These are phyloP conservation scores for Zoroaster sp. DNA, from an alignment of 53 echinoderm and acorn worm genomes.

Conservation along the genomic window DNA sequence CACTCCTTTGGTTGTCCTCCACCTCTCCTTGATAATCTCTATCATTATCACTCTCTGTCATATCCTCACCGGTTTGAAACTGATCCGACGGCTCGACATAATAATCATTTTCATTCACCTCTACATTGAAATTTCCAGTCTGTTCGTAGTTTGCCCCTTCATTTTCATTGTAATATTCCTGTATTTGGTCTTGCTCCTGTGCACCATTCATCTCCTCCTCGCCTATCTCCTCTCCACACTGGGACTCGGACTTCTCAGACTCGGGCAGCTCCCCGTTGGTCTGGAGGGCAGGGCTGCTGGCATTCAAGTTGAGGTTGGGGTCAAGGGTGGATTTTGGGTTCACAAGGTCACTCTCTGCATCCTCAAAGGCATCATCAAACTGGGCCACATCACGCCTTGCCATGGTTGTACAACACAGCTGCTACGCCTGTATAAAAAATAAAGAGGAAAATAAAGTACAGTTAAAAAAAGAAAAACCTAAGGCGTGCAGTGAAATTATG, in stretches of 20 bases:
- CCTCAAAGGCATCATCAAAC: conserved; percentile 99
- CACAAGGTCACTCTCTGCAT: conserved; percentile 91
- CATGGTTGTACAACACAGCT: conserved; percentile 66
- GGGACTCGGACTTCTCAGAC: conserved; percentile 74
- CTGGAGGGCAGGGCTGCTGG: conserved; percentile 37
- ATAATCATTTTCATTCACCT: conserved; percentile 57
- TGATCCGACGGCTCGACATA: conserved; percentile 35
- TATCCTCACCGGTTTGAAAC: conserved; percentile 51
- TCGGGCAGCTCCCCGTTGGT: conserved; percentile 95
- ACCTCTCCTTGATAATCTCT: conserved; percentile 64
- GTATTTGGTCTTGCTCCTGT: conserved; percentile 34
- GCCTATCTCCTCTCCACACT: conserved; percentile 43
- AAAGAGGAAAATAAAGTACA: not conserved
- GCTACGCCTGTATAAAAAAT: not conserved
- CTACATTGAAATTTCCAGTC: conserved; percentile 32
- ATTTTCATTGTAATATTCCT: conserved; percentile 52
- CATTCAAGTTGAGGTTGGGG: conserved; percentile 25
- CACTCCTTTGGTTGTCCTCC: not conserved
- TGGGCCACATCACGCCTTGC: conserved; percentile 84
- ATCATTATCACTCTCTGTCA: conserved; percentile 76
- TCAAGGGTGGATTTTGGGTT: conserved; percentile 59
- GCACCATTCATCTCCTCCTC: conserved; percentile 43
- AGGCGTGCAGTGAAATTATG: too few relatives aligned
- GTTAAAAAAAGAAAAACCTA: too few relatives aligned
- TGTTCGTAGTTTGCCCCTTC: conserved; percentile 58